These are phyloP conservation scores for Takifugu flavidus DNA, from an alignment of 2,113 vertebrate genomes.

Conservation along the genomic window DNA sequence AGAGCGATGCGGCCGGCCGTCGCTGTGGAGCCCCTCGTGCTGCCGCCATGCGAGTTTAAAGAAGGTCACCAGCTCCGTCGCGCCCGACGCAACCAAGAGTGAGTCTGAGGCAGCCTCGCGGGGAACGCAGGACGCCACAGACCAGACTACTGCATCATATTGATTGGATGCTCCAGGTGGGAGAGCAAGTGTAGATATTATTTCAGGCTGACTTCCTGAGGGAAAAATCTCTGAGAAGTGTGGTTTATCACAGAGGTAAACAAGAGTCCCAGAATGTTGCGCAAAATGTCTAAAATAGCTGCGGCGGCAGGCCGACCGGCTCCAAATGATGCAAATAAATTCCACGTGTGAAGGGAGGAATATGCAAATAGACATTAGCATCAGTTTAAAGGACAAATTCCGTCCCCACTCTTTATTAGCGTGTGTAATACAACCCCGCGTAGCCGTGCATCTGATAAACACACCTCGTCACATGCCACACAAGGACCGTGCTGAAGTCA, in stretches of 20 bases:
- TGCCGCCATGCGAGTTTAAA: not conserved
- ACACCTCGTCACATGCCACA: slow-evolving; percentile 2
- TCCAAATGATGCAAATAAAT: slow-evolving; percentile 1
- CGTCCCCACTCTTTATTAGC: not conserved
- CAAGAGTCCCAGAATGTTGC: not conserved
- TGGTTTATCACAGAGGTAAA: not conserved
- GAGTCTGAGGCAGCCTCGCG: slow-evolving; percentile 11
- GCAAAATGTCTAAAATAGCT: not conserved
- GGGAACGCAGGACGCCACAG: slow-evolving; percentile 19
- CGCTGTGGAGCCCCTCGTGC: slow-evolving; percentile 6
- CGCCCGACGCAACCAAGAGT: slow-evolving; percentile 6
- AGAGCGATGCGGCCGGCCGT: slow-evolving; percentile 20
- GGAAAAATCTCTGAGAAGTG: not conserved
- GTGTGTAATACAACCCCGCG: not conserved
- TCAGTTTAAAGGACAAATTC: slow-evolving; percentile 7
- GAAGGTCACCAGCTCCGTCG: slow-evolving; percentile 23
- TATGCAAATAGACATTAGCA: not conserved
- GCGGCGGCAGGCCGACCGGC: not conserved
- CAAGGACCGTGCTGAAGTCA: not conserved
- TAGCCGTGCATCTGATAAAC: slow-evolving; percentile 5
- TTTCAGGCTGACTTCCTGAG: not conserved
- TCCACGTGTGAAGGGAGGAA: not conserved
- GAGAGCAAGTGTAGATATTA: slow-evolving; percentile 3
- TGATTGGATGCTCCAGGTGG: slow-evolving; percentile 14
- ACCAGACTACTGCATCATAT: slow-evolving; percentile 17